Evolutionary conservation across 2,113 vertebrate genomes (phyloP), one percentile per base, ranked within the genome.

Genomic region (Asarcornis scutulata): DNA sequence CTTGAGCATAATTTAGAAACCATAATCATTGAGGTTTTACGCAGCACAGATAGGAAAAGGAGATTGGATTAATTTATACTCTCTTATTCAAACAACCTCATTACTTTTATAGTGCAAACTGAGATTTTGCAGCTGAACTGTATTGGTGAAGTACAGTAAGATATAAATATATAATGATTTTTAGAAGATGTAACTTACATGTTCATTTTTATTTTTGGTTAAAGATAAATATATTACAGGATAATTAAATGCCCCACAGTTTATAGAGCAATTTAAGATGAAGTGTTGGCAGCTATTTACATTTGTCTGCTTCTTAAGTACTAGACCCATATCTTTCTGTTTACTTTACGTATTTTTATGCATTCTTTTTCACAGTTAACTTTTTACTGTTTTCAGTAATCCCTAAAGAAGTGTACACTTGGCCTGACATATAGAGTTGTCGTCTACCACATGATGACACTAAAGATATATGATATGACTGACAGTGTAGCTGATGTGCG

Each of bases 1-100:
- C 99, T 99, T 99, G 99, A 99, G 99, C 99, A 99, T 99, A 99
- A 99, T 99, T 99, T 99, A 99, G 99, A 99, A 98, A 99, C 98
- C 98, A 99, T 99, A 99, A 99, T 99, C 99, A 99, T 99, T 99
- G 98, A 99, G 98, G 98, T 99, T 99, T 98, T 98, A 99, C 97
- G 88, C 98, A 98, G 98, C 98, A 98, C 98, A 98, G 98, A 98
- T 98, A 98, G 98, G 96, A 98, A 98, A 98, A 98, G 97, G 98
- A 98, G 98, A 99, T 98, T 98, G 98, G 98, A 98, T 99, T 99
- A 99, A 99, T 99, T 99, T 99, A 98, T 98, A 98, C 97, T 98
- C 98, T 98, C 98, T 98, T 98, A 98, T 99, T 99, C 99, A 99
- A 99, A 99, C 99, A 99, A 98, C 98, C 98, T 99, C 99, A 99